These are phyloP conservation scores for Channa argus DNA, from an alignment of 2,113 vertebrate genomes.

Conservation along the genomic window DNA sequence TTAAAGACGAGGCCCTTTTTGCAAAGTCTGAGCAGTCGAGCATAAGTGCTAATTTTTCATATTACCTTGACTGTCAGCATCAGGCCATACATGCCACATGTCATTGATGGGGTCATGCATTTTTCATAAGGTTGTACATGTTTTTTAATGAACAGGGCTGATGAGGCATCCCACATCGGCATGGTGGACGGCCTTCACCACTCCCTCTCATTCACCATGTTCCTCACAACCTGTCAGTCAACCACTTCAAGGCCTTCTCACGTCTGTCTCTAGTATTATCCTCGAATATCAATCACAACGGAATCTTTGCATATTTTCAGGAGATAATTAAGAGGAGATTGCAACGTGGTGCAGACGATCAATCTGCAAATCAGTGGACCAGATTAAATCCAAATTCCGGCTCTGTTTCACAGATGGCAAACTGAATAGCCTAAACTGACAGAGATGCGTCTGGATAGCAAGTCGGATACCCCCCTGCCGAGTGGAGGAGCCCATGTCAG, in stretches of 20 bases:
- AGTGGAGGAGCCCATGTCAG: slow-evolving; percentile 74
- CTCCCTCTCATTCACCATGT: slow-evolving; percentile 50
- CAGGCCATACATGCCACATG: slow-evolving; percentile 61
- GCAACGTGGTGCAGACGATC: slow-evolving; percentile 73
- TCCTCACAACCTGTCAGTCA: slow-evolving; percentile 76
- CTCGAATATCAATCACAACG: slow-evolving; percentile 78
- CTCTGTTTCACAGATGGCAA: slow-evolving; percentile 77
- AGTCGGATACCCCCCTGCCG: slow-evolving; percentile 62
- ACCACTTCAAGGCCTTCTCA: slow-evolving; percentile 67
- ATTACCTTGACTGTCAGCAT: slow-evolving; percentile 74
- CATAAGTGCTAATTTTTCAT: slow-evolving; percentile 56
- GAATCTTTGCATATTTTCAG: slow-evolving; percentile 71
- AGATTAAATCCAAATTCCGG: slow-evolving; percentile 73
- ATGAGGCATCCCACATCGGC: slow-evolving; percentile 61
- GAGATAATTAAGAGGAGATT: slow-evolving; percentile 77
- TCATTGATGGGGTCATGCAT: slow-evolving; percentile 75
- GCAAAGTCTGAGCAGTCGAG: slow-evolving; percentile 8
- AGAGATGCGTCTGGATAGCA: slow-evolving; percentile 72
- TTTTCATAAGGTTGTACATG: slow-evolving; percentile 69
- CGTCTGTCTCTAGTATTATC: slow-evolving; percentile 73
- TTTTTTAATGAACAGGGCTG: slow-evolving; percentile 78
- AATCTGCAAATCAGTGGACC: slow-evolving; percentile 80
- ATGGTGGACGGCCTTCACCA: slow-evolving; percentile 66
- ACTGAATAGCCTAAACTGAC: slow-evolving; percentile 75
- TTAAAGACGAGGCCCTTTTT: slow-evolving; percentile 41